Conservation (phyloP, 2,797 vertebrate species). For the Rhinichthys osculus region DNA sequence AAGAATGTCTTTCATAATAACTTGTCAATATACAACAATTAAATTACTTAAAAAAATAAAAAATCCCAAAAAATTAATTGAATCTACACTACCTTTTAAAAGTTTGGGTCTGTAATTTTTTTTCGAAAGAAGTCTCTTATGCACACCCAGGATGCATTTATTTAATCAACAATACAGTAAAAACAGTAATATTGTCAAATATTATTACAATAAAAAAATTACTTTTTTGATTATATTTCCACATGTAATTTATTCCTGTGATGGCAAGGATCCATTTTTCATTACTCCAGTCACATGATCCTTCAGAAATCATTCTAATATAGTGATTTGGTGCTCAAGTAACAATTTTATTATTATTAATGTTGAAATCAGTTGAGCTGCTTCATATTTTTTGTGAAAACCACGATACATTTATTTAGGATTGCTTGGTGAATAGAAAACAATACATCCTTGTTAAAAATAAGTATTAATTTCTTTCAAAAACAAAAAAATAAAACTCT, state of each 20-base stretch:
- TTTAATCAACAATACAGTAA: background rate
- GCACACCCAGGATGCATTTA: background rate
- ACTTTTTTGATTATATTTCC: background rate
- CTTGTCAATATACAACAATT: background rate
- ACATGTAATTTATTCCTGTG: background rate
- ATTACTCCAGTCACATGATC: background rate
- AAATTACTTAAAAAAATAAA: background rate
- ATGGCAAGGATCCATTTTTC: too few species aligned
- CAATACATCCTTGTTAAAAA: background rate
- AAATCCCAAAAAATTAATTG: background rate
- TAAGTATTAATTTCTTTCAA: background rate
- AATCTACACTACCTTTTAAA: background rate
- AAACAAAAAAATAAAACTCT: constrained; percentile 22
- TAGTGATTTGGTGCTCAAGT: background rate
- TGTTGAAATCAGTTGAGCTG: background rate
- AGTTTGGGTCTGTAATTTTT: background rate
- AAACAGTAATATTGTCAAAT: background rate
- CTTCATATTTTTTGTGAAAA: background rate
- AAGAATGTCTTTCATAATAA: background rate
- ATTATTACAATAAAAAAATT: background rate
- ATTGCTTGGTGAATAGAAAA: background rate
- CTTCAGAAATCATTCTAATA: background rate
- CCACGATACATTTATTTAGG: too few species aligned
- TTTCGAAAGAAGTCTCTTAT: background rate
- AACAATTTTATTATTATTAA: background rate